Conservation (phyloP, 2,113 vertebrate genomes). For the Heterotis niloticus region DNA sequence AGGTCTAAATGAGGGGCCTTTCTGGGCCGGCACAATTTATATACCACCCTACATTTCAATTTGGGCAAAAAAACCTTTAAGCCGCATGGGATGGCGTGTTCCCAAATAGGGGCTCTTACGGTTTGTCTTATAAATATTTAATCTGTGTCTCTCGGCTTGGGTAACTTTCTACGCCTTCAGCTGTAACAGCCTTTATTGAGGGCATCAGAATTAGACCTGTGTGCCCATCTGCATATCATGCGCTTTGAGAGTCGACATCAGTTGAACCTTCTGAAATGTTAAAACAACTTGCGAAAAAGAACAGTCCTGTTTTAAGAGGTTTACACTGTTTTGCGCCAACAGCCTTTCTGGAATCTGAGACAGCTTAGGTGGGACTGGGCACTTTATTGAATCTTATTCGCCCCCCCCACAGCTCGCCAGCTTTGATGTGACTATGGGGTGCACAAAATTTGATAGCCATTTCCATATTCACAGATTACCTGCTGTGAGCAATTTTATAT, state of each 20-base stretch:
- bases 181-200: conserved; percentile 44
- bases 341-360: background rate
- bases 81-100: conserved; percentile 48
- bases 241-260: background rate
- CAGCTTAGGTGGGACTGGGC: background rate
- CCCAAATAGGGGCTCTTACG: conserved; percentile 47
- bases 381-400: background rate
- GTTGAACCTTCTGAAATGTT: background rate
- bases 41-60: conserved; percentile 47
- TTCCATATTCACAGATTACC: conserved; percentile 38
- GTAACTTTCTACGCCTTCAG: conserved; percentile 50
- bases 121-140: conserved; percentile 68
- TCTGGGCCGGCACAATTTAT: conserved; percentile 19
- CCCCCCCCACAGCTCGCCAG: background rate
- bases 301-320: too few relatives aligned
- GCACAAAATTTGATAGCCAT: conserved; percentile 35
- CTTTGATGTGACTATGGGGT: conserved; percentile 8
- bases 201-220: conserved; percentile 31
- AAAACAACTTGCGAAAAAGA: background rate
- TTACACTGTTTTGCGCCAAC: background rate
- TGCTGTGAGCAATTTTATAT: conserved; percentile 46
- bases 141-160: conserved; percentile 50
- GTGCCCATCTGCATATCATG: conserved; percentile 22
- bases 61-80: conserved; percentile 44
- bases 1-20: background rate